Percentiles rank a stretch among this genome's conserved stretches.
phyloP scores from a whole-genome alignment of 2,888 invertebrate genomes.

The Apodemia mormo region DNA sequence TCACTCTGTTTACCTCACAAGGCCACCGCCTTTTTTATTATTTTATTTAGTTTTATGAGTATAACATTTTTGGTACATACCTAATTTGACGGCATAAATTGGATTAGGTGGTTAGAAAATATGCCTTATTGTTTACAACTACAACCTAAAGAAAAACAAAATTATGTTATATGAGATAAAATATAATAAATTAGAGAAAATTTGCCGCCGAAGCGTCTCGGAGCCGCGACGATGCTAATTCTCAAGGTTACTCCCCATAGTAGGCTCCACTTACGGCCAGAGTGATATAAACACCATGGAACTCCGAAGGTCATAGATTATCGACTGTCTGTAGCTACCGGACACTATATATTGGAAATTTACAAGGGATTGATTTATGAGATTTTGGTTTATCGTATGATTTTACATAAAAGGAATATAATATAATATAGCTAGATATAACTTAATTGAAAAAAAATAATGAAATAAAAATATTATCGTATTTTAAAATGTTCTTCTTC shows the following conservation, averaged over 20 bases:
- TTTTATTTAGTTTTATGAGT: too few relatives aligned
- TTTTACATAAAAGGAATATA: too few relatives aligned
- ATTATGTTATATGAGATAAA: not conserved
- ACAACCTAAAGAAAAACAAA: not conserved
- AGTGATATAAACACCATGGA: not conserved
- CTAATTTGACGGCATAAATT: too few relatives aligned
- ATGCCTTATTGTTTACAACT: not conserved
- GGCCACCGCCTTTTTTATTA: too few relatives aligned
- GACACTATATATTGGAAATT: not conserved
- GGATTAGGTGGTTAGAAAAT: too few relatives aligned
- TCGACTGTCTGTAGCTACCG: not conserved
- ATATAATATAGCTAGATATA: too few relatives aligned
- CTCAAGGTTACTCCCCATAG: conserved; percentile 6
- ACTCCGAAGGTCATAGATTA: not conserved
- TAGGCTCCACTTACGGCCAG: not conserved
- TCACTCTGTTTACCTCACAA: too few relatives aligned
- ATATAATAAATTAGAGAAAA: not conserved
- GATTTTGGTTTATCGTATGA: too few relatives aligned
- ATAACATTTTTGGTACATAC: too few relatives aligned
- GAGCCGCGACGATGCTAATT: conserved; percentile 1
- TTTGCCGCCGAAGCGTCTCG: conserved; percentile 2
- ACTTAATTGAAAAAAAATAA: too few relatives aligned
- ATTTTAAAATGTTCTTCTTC: too few relatives aligned
- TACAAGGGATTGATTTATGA: not conserved
- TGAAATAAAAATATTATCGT: too few relatives aligned